Conservation (phyloP, 2,797 vertebrate genomes). For the Pipistrellus nathusii region DNA sequence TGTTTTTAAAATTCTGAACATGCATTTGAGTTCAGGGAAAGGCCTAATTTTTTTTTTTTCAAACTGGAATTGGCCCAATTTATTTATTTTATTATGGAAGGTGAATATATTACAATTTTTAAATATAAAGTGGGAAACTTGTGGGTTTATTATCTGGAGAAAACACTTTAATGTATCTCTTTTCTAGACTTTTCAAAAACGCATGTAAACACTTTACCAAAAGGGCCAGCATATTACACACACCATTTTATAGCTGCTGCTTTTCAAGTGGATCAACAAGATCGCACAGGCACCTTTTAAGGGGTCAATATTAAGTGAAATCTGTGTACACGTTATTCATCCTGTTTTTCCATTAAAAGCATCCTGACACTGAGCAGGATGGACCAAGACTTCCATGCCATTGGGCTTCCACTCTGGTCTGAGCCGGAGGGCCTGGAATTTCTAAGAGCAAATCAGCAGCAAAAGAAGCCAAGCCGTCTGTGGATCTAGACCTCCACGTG, state of each 20-base stretch:
- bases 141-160: slow-evolving; percentile 2
- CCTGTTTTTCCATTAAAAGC: slow-evolving; percentile 13
- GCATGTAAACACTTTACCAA: not conserved
- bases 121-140: slow-evolving; percentile 32
- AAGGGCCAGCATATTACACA: not conserved
- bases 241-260: not conserved
- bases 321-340: not conserved
- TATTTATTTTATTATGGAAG: not conserved
- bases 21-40: slow-evolving; percentile 50
- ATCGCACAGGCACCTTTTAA: slow-evolving; percentile 15
- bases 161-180: not conserved
- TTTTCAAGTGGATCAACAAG: slow-evolving; percentile 16
- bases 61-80: not conserved
- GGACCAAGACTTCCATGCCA: not conserved
- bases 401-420: not conserved
- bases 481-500: not conserved
- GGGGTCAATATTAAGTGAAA: slow-evolving; percentile 9
- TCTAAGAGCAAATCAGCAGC: not conserved
- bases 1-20: slow-evolving; percentile 52
- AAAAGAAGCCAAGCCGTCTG: not conserved
- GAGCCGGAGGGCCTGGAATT: not conserved
- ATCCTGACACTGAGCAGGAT: not conserved
- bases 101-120: slow-evolving; percentile 26
- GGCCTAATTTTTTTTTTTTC: not conserved
- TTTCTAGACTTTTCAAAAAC: slow-evolving; percentile 43